Percentiles rank a stretch among this genome's conserved stretches.
Evolutionary conservation across 2,113 vertebrate genomes (phyloP).

Genomic region (Laterallus jamaicensis): DNA sequence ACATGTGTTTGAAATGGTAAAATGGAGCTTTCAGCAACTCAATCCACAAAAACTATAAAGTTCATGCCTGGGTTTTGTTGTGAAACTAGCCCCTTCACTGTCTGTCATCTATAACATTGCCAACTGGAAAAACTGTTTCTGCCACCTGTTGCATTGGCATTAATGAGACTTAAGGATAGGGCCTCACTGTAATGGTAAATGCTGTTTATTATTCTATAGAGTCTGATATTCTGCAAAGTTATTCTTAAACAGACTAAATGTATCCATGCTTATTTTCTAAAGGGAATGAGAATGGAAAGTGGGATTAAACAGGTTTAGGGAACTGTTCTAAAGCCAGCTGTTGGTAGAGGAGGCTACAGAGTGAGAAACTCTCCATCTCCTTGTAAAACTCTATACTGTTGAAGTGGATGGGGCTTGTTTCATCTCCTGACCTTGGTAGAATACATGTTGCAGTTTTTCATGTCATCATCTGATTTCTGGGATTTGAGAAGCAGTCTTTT

Average conservation of each 20-base stretch:
- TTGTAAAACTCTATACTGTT: neutral
- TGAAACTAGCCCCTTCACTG: neutral
- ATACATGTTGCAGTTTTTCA: neutral
- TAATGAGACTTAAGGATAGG: neutral
- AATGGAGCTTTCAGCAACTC: constrained; percentile 14
- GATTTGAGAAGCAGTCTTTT: neutral
- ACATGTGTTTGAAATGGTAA: constrained; percentile 31
- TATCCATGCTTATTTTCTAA: neutral
- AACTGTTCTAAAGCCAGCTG: neutral
- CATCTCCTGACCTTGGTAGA: neutral
- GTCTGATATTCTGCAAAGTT: neutral
- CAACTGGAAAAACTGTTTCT: neutral
- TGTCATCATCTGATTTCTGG: neutral
- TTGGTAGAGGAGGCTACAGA: neutral
- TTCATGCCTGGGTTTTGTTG: constrained; percentile 21
- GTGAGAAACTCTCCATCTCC: neutral
- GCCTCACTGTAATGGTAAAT: neutral
- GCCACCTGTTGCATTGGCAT: neutral
- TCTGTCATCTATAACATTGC: neutral
- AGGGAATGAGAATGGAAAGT: neutral
- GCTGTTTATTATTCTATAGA: neutral
- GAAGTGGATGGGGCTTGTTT: neutral
- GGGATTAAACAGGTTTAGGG: constrained; percentile 3
- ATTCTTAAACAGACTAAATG: neutral
- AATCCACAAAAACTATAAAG: neutral